Conservation (phyloP, 2,888 invertebrate genomes). For the Clivina fossor region DNA sequence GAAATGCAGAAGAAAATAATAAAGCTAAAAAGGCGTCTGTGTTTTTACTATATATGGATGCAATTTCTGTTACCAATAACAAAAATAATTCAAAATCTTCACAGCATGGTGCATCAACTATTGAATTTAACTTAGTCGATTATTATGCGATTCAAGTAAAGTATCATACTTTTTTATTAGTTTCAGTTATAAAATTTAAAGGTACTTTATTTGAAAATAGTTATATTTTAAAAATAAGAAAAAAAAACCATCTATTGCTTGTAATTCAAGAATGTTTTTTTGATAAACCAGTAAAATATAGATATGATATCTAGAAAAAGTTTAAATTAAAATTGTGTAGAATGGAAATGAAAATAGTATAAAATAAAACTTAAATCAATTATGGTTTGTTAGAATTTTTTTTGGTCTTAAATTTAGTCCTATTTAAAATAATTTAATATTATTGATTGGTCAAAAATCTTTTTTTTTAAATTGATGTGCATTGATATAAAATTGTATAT, state of each 20-base stretch:
- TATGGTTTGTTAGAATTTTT: too few species aligned
- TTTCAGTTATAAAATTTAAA: background rate
- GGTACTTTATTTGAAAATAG: background rate
- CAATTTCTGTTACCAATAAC: constrained; percentile 73
- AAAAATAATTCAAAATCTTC: constrained; percentile 63
- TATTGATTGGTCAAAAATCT: too few species aligned
- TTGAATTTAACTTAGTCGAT: constrained; percentile 73
- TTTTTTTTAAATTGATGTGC: too few species aligned
- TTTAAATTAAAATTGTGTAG: too few species aligned
- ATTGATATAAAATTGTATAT: constrained; percentile 38
- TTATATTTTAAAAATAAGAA: background rate
- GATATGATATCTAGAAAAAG: too few species aligned
- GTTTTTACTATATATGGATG: constrained; percentile 77
- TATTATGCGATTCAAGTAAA: constrained; percentile 73
- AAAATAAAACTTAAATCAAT: too few species aligned
- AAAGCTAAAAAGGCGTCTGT: constrained; percentile 62
- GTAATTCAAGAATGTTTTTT: too few species aligned
- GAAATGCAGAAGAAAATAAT: constrained; percentile 60
- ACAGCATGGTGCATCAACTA: constrained; percentile 54
- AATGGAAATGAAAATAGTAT: too few species aligned
- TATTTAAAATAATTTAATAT: too few species aligned
- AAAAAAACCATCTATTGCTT: constrained; percentile 19
- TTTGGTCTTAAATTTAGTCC: too few species aligned
- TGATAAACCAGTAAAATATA: too few species aligned
- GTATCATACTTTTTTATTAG: background rate